Conservation (phyloP, 2,797 vertebrate genomes). For the Epinephelus awoara region DNA sequence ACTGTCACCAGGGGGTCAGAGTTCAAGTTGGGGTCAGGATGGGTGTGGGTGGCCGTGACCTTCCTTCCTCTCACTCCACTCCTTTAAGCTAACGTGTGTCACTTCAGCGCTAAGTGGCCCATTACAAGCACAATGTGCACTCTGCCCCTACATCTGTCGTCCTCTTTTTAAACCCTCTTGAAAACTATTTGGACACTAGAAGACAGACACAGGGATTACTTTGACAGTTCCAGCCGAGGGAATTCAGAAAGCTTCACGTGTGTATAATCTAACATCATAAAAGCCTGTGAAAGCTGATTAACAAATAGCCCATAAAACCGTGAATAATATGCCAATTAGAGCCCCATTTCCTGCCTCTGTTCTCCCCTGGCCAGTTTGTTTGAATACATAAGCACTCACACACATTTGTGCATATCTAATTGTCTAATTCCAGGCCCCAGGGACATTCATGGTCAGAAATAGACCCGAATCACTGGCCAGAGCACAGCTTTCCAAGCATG, state of each 20-base stretch:
- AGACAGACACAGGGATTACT: conserved; percentile 50
- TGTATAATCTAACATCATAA: conserved; percentile 64
- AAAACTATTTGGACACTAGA: conserved; percentile 57
- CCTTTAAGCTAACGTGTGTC: conserved; percentile 68
- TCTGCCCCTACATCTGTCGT: conserved; percentile 68
- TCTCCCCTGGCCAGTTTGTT: conserved; percentile 68
- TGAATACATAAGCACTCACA: conserved; percentile 70
- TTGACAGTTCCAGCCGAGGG: conserved; percentile 49
- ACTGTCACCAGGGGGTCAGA: conserved; percentile 70
- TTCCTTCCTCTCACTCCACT: conserved; percentile 72
- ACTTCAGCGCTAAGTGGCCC: conserved; percentile 79
- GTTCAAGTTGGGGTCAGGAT: conserved; percentile 66
- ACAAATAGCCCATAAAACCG: conserved; percentile 76
- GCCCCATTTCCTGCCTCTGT: conserved; percentile 78
- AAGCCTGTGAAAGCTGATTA: conserved; percentile 64
- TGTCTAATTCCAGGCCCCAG: conserved; percentile 69
- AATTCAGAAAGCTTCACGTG: conserved; percentile 47
- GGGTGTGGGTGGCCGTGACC: conserved; percentile 78
- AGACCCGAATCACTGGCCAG: conserved; percentile 56
- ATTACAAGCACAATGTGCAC: conserved; percentile 72
- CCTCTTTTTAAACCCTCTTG: conserved; percentile 62
- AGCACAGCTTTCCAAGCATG: conserved; percentile 37
- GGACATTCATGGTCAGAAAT: conserved; percentile 68
- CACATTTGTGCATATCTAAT: conserved; percentile 79
- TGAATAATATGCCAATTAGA: conserved; percentile 78